phyloP scores from a whole-genome alignment of 2,888 invertebrate genomes.

The Caenorhabditis panamensis region DNA sequence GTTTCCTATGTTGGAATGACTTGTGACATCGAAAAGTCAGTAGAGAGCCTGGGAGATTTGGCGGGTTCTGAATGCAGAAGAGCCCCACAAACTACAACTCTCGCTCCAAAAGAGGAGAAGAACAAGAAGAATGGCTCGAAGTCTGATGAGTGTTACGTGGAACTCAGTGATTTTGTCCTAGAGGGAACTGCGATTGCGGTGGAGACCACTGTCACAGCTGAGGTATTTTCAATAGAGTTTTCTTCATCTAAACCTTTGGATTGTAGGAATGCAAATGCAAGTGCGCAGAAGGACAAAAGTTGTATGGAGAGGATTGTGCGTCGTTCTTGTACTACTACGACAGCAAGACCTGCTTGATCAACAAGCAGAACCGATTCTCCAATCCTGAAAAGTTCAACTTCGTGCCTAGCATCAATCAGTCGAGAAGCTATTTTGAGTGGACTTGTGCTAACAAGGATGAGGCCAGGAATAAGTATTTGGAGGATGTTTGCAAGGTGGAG shows the following conservation, averaged over 20 bases:
- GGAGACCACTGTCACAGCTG: conserved; percentile 71
- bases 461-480: conserved; percentile 51
- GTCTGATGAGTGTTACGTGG: conserved; percentile 77
- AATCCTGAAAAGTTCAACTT: conserved; percentile 79
- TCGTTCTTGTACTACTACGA: conserved; percentile 79
- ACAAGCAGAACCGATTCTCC: conserved; percentile 79
- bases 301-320: conserved; percentile 78
- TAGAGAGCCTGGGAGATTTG: conserved; percentile 23
- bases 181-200: conserved; percentile 79
- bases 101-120: conserved; percentile 2
- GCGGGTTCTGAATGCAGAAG: conserved; percentile 28
- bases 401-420: conserved; percentile 68
- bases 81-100: conserved; percentile 3
- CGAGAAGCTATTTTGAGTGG: conserved; percentile 78
- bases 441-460: conserved; percentile 73
- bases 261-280: conserved; percentile 65
- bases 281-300: conserved; percentile 61
- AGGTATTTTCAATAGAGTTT: too few relatives aligned
- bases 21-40: conserved; percentile 64
- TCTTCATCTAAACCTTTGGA: too few relatives aligned
- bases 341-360: conserved; percentile 79
- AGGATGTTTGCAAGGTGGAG: conserved; percentile 44
- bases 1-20: conserved; percentile 75
- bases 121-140: conserved; percentile 53
- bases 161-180: conserved; percentile 77